Evolutionary conservation across 2,113 vertebrate species (phyloP).

Genomic region (Panthera leo): DNA sequence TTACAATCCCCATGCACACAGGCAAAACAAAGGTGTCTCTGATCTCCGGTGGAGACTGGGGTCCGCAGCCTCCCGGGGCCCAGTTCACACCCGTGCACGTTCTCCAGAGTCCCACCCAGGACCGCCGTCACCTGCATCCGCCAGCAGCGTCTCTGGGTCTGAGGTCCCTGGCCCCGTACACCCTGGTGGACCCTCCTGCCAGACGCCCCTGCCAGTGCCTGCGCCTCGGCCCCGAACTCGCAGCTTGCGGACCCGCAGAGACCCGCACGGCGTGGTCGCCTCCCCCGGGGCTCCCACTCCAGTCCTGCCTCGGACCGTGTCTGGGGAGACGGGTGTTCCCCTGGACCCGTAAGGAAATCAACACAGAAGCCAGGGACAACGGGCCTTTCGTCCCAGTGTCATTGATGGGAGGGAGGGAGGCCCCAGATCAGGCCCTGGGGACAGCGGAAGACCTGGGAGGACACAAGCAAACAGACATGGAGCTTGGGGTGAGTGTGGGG

Average conservation of each 20-base stretch:
- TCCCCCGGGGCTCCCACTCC: too few relatives aligned
- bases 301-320: neutral
- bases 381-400: neutral
- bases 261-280: rapidly evolving
- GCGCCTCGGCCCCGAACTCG: too few relatives aligned
- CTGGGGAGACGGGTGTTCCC: neutral
- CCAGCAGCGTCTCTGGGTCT: rapidly evolving
- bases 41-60: neutral
- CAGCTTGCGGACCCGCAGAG: rapidly evolving
- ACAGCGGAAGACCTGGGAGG: too few relatives aligned
- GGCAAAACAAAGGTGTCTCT: neutral
- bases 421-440: neutral
- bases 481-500: neutral
- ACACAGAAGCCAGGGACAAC: rapidly evolving
- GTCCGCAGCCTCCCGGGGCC: rapidly evolving
- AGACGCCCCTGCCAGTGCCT: neutral
- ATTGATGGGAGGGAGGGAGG: neutral
- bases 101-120: neutral
- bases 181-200: neutral
- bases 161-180: neutral
- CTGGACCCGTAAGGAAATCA: neutral
- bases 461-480: neutral
- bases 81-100: rapidly evolving
- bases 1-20: rapidly evolving
- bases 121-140: rapidly evolving